These are phyloP conservation scores for Pempheris klunzingeri DNA, from an alignment of 2,797 vertebrate genomes.

Conservation along the genomic window DNA sequence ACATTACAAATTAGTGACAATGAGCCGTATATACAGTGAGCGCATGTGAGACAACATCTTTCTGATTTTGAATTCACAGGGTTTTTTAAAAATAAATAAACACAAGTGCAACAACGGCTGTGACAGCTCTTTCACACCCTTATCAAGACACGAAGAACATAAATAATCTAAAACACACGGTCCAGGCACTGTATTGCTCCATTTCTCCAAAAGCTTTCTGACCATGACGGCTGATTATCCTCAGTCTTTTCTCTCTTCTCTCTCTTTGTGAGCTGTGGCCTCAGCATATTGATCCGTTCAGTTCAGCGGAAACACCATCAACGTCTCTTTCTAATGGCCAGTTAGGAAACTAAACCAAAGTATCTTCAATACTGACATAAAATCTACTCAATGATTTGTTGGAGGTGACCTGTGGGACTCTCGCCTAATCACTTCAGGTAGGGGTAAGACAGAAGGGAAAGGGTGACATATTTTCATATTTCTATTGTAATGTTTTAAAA, in stretches of 20 bases:
- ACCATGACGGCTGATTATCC: constrained; percentile 30
- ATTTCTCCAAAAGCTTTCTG: constrained; percentile 45
- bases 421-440: constrained; percentile 12
- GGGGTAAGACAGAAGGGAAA: background rate
- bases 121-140: constrained; percentile 9
- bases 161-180: constrained; percentile 41
- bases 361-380: constrained; percentile 55
- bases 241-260: constrained; percentile 24
- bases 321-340: constrained; percentile 57
- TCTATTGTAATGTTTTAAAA: constrained; percentile 12
- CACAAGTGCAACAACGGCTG: constrained; percentile 34
- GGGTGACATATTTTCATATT: constrained; percentile 2
- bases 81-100: constrained; percentile 64
- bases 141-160: constrained; percentile 4
- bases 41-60: constrained; percentile 18
- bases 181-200: constrained; percentile 69
- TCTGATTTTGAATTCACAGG: constrained; percentile 20
- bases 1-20: constrained; percentile 32
- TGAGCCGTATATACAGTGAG: constrained; percentile 50
- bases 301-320: constrained; percentile 51
- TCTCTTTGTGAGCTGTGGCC: constrained; percentile 35
- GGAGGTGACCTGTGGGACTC: constrained; percentile 37
- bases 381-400: constrained; percentile 44
- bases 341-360: constrained; percentile 60
- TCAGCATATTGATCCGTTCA: constrained; percentile 53